Conservation (phyloP, 1,140 invertebrate genomes). For the Scaptomyza hsui region DNA sequence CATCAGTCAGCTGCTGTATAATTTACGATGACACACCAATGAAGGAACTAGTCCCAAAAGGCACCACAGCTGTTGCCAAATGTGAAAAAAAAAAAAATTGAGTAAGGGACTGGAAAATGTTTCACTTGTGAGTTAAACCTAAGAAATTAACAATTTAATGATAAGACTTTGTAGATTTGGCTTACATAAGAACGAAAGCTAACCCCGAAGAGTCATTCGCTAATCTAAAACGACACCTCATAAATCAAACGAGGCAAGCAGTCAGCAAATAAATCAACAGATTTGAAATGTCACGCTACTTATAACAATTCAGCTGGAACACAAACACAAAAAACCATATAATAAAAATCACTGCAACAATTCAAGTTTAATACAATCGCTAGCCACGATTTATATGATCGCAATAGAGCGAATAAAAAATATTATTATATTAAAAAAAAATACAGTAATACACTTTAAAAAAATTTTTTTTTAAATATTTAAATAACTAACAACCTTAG, state of each 20-base stretch:
- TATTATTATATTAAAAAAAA: too few relatives aligned
- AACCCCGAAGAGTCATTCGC: conserved; percentile 39
- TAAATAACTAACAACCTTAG: too few relatives aligned
- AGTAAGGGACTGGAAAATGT: not conserved
- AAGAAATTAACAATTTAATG: too few relatives aligned
- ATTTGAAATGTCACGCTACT: conserved; percentile 66
- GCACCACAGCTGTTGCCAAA: conserved; percentile 21
- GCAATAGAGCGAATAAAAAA: conserved; percentile 14
- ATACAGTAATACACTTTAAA: not conserved
- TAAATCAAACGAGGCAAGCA: conserved; percentile 49
- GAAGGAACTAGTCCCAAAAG: too few relatives aligned
- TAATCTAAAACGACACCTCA: conserved; percentile 73
- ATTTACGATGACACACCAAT: conserved; percentile 59
- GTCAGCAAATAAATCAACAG: conserved; percentile 62
- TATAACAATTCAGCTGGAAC: conserved; percentile 53
- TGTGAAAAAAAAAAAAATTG: not conserved
- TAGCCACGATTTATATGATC: conserved; percentile 47
- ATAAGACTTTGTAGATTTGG: too few relatives aligned
- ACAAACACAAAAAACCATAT: too few relatives aligned
- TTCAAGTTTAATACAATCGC: conserved; percentile 47
- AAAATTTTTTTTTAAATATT: too few relatives aligned
- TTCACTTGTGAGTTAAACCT: too few relatives aligned
- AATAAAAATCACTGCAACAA: conserved; percentile 59
- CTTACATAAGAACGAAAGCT: conserved; percentile 24
- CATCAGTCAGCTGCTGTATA: conserved; percentile 73